phyloP scores from a whole-genome alignment of 1,140 invertebrate species.

The Brachionus angularis region DNA sequence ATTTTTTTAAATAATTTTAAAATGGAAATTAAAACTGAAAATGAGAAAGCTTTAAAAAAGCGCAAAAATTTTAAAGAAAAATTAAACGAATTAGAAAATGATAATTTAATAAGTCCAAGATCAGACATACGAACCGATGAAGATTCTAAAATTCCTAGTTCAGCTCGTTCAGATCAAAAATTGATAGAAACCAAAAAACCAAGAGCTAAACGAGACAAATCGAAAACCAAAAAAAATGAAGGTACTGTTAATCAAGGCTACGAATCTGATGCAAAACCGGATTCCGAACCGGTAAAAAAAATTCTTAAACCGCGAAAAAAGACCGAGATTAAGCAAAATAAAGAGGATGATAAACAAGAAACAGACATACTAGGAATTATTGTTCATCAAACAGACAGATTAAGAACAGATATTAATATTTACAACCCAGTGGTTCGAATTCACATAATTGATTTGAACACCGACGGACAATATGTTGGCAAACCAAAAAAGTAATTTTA shows the following conservation, averaged over 20 bases:
- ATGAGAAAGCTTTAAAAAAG: too few relatives aligned
- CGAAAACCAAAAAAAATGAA: not conserved
- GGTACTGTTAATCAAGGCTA: not conserved
- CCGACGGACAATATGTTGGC: conserved; percentile 50
- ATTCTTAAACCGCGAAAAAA: not conserved
- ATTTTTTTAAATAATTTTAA: too few relatives aligned
- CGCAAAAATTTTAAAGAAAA: too few relatives aligned
- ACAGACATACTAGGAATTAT: conserved; percentile 47
- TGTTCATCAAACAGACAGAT: conserved; percentile 56
- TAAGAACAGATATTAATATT: conserved; percentile 57
- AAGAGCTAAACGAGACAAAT: not conserved
- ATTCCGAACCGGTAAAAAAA: not conserved
- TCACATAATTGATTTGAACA: conserved; percentile 56
- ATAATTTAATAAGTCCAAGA: not conserved
- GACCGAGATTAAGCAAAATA: not conserved
- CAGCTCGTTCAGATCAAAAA: not conserved
- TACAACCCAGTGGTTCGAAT: conserved; percentile 58
- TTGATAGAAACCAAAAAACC: not conserved
- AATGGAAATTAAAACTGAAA: too few relatives aligned
- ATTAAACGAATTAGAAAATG: not conserved
- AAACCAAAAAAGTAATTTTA: not conserved
- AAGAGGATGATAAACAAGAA: not conserved
- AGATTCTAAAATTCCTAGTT: not conserved
- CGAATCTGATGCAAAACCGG: too few relatives aligned
- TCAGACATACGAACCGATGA: not conserved